phyloP scores from a whole-genome alignment of 2,113 vertebrate genomes.

The Gracilinanus agilis region DNA sequence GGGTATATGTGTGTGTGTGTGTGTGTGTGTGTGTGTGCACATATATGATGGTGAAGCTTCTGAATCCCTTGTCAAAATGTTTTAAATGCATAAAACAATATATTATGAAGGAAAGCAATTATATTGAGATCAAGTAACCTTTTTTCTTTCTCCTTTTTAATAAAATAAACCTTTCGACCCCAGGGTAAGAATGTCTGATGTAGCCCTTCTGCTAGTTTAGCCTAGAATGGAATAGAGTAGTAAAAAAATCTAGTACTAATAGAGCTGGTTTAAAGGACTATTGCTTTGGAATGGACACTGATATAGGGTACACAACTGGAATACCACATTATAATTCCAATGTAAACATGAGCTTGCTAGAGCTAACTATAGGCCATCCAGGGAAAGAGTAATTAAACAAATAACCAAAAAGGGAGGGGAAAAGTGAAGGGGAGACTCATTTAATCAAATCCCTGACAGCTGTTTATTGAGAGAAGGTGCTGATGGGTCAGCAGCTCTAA shows the following conservation, averaged over 20 bases:
- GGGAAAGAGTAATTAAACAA: slow-evolving; percentile 31
- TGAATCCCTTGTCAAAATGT: too few species aligned
- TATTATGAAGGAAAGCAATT: too few species aligned
- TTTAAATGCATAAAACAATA: too few species aligned
- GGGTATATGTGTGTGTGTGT: too few species aligned
- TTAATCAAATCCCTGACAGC: slow-evolving; percentile 81
- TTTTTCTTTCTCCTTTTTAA: not conserved
- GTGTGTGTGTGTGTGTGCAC: too few species aligned
- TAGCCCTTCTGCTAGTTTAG: not conserved
- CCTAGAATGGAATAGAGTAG: not conserved
- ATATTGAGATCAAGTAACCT: too few species aligned
- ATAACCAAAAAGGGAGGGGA: slow-evolving; percentile 17
- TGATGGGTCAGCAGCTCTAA: slow-evolving; percentile 74
- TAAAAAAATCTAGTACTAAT: too few species aligned
- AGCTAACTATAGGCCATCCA: slow-evolving; percentile 52
- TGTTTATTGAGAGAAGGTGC: slow-evolving; percentile 81
- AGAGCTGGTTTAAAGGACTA: not conserved
- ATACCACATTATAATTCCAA: slow-evolving; percentile 55
- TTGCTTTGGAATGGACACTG: not conserved
- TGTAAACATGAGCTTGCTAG: slow-evolving; percentile 72
- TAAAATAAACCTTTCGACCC: not conserved
- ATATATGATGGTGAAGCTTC: too few species aligned
- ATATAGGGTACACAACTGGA: slow-evolving; percentile 49
- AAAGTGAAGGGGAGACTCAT: slow-evolving; percentile 58
- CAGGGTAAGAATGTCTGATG: not conserved